A percentile compares a stretch with the other conserved stretches of the same genome.
These are phyloP conservation scores for Hippasteria phrygiana DNA, from an alignment of 53 echinoderm and acorn worm genomes.

Conservation along the genomic window DNA sequence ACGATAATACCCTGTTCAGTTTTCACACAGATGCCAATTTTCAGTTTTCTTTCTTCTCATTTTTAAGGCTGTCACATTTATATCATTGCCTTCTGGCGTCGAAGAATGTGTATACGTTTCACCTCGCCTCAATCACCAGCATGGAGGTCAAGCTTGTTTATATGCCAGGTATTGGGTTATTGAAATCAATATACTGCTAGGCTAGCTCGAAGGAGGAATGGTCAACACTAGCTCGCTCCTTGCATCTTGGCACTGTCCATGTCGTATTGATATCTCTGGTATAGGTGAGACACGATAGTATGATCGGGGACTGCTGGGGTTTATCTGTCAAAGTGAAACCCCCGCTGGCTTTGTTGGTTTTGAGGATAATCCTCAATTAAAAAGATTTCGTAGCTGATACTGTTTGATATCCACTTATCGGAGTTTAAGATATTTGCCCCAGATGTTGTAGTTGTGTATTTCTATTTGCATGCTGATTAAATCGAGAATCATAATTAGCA, in stretches of 20 bases:
- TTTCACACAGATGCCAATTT: not conserved
- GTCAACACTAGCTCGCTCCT: not conserved
- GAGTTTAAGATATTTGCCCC: too few relatives aligned
- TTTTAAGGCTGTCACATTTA: not conserved
- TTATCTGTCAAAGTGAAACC: not conserved
- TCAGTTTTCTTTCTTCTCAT: not conserved
- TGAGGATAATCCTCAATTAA: conserved; percentile 5
- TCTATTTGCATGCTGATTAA: too few relatives aligned
- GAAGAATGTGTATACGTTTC: not conserved
- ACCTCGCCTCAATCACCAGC: not conserved
- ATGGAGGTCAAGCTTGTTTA: not conserved
- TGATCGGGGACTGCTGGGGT: not conserved
- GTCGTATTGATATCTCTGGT: not conserved
- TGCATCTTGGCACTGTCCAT: not conserved
- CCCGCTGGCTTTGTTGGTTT: not conserved
- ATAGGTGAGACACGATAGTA: not conserved
- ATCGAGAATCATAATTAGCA: too few relatives aligned
- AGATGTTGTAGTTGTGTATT: too few relatives aligned
- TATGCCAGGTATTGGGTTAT: not conserved
- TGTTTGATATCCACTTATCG: not conserved
- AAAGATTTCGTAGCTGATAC: not conserved
- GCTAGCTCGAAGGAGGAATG: not conserved
- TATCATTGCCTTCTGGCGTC: not conserved
- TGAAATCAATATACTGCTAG: not conserved
- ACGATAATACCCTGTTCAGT: not conserved